A percentile compares a stretch with the other conserved stretches of the same genome.
These are phyloP conservation scores for Crenuchus spilurus DNA, from an alignment of 2,797 vertebrate genomes.

Conservation along the genomic window DNA sequence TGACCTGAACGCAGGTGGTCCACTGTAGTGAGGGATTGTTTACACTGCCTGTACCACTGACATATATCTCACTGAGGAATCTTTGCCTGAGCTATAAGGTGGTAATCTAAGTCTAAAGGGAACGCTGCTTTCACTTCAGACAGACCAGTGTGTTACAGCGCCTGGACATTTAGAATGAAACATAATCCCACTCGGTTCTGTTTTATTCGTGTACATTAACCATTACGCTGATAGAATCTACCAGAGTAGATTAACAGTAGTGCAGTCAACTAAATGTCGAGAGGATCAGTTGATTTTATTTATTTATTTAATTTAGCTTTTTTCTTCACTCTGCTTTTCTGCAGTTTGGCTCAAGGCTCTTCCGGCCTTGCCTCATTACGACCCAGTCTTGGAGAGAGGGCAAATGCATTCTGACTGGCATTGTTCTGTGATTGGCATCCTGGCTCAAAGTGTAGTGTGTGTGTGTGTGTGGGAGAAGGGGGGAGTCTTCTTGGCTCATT, in stretches of 20 bases:
- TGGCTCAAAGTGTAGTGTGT: conserved; percentile 55
- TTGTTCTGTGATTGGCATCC: conserved; percentile 76
- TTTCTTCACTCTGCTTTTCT: conserved; percentile 40
- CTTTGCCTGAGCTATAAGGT: conserved; percentile 31
- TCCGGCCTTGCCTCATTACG: conserved; percentile 65
- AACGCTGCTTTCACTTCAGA: conserved; percentile 25
- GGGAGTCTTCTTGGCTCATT: conserved; percentile 37
- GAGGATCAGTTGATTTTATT: background rate
- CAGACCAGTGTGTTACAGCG: conserved; percentile 17
- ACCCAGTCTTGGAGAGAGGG: conserved; percentile 62
- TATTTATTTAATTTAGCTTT: background rate
- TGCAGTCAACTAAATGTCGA: conserved; percentile 33
- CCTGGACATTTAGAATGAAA: conserved; percentile 19
- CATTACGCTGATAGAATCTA: conserved; percentile 17
- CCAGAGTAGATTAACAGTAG: conserved; percentile 22
- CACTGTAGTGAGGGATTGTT: conserved; percentile 13
- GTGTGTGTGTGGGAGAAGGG: conserved; percentile 7
- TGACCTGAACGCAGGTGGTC: conserved; percentile 42
- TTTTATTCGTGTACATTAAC: conserved; percentile 22
- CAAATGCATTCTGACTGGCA: conserved; percentile 75
- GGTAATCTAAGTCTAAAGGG: conserved; percentile 37
- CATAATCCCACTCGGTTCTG: background rate
- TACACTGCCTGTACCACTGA: conserved; percentile 32
- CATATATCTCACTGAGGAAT: conserved; percentile 18
- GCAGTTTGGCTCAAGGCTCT: conserved; percentile 20